Evolutionary conservation across 1,140 invertebrate species (phyloP).

Genomic region (Brachystomella parvula): DNA sequence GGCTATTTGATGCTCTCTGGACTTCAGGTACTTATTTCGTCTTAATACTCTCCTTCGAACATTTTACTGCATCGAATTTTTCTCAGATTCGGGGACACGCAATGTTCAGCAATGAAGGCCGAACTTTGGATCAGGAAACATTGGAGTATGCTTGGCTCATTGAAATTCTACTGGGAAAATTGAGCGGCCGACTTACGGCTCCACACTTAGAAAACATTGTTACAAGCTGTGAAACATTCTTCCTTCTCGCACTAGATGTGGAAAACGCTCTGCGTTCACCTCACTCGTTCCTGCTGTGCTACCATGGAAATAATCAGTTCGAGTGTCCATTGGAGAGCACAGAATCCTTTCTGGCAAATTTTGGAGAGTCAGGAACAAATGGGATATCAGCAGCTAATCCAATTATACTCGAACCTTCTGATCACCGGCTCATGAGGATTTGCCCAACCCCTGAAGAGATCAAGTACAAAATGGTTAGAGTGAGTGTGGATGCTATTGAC

Average conservation of each 20-base stretch:
- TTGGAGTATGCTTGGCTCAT: slow-evolving; percentile 93
- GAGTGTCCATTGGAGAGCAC: slow-evolving; percentile 26
- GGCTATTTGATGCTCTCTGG: slow-evolving; percentile 84
- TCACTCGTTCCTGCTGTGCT: slow-evolving; percentile 52
- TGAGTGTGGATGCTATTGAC: slow-evolving; percentile 84
- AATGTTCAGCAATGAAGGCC: slow-evolving; percentile 88
- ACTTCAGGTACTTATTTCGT: slow-evolving; percentile 56
- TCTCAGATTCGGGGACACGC: slow-evolving; percentile 78
- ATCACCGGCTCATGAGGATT: slow-evolving; percentile 38
- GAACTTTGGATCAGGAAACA: slow-evolving; percentile 83
- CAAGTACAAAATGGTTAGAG: slow-evolving; percentile 87
- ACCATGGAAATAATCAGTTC: slow-evolving; percentile 36
- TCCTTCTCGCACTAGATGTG: slow-evolving; percentile 72
- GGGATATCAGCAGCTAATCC: background rate
- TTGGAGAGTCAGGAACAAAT: background rate
- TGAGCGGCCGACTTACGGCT: slow-evolving; percentile 67
- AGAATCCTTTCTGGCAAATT: background rate
- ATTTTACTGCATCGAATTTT: background rate
- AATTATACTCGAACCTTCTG: slow-evolving; percentile 11
- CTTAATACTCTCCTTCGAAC: background rate
- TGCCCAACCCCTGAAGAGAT: slow-evolving; percentile 83
- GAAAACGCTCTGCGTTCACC: slow-evolving; percentile 74
- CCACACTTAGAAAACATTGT: slow-evolving; percentile 73
- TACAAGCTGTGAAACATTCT: slow-evolving; percentile 77
- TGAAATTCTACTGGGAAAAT: slow-evolving; percentile 70